A percentile compares a stretch with the other conserved stretches of the same genome.
phyloP scores from a whole-genome alignment of 2,113 vertebrate genomes.

The Scolopax mira region DNA sequence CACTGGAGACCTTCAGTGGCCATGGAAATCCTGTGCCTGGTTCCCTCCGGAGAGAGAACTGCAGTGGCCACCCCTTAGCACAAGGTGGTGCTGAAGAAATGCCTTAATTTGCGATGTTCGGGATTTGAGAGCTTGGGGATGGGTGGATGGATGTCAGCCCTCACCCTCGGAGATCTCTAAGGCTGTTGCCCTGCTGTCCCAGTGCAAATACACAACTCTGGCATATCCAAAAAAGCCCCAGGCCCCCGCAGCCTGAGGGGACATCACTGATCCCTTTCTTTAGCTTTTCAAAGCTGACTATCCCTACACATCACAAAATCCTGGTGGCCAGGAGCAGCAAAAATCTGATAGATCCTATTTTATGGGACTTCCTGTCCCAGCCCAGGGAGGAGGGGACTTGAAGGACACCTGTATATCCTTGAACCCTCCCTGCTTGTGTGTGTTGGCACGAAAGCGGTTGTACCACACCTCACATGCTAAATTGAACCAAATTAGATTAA shows the following conservation, averaged over 20 bases:
- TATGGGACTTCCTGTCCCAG: neutral
- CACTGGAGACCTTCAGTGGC: neutral
- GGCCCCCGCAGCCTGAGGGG: neutral
- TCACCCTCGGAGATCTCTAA: neutral
- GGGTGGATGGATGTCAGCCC: neutral
- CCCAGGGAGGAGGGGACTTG: neutral
- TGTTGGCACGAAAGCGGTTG: neutral
- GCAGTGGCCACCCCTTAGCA: neutral
- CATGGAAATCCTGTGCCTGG: neutral
- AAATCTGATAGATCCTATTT: neutral
- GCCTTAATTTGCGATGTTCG: neutral
- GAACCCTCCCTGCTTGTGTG: neutral
- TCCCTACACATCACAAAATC: neutral
- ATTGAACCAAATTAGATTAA: neutral
- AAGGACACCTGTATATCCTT: neutral
- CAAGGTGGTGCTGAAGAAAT: constrained; percentile 48
- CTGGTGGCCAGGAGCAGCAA: neutral
- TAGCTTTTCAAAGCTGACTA: neutral
- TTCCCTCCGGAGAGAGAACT: neutral
- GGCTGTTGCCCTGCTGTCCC: neutral
- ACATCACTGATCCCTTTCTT: neutral
- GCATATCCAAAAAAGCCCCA: neutral
- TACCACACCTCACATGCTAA: neutral
- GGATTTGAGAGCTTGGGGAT: neutral
- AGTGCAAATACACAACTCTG: neutral